These are phyloP conservation scores for Zophobas morio DNA, from an alignment of 1,140 invertebrate genomes.

Conservation along the genomic window DNA sequence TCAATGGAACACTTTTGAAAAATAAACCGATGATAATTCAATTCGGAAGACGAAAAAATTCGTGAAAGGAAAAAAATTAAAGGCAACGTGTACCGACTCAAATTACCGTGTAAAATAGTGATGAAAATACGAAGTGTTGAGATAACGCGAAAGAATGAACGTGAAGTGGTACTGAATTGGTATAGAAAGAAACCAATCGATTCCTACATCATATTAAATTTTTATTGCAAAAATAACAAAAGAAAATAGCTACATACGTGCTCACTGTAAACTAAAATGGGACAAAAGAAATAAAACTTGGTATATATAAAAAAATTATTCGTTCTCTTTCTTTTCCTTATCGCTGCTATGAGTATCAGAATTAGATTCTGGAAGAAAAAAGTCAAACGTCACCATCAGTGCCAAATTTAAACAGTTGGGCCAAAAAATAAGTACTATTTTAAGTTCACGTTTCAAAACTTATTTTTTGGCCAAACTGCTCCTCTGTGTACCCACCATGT, in stretches of 20 bases:
- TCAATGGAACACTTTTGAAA: conserved; percentile 64
- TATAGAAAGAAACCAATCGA: not conserved
- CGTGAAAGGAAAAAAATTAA: not conserved
- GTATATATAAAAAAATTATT: conserved; percentile 8
- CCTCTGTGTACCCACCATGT: conserved; percentile 21
- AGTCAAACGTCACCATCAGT: not conserved
- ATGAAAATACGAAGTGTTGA: too few species aligned
- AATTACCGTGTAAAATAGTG: too few species aligned
- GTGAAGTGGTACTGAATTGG: not conserved
- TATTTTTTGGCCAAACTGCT: not conserved
- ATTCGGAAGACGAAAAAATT: conserved; percentile 54
- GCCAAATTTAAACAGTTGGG: too few species aligned
- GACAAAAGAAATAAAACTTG: not conserved
- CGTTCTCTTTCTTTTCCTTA: conserved; percentile 49
- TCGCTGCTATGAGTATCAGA: conserved; percentile 37
- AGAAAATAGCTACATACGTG: not conserved
- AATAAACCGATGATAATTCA: conserved; percentile 66
- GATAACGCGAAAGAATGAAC: too few species aligned
- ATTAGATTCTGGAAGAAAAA: conserved; percentile 44
- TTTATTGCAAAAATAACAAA: conserved; percentile 37
- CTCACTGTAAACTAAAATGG: not conserved
- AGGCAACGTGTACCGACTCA: not conserved
- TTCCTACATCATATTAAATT: conserved; percentile 2
- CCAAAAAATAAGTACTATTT: too few species aligned
- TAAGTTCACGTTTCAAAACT: too few species aligned